Evolutionary conservation across 2,888 invertebrate species (phyloP).

Genomic region (Eledone cirrhosa): DNA sequence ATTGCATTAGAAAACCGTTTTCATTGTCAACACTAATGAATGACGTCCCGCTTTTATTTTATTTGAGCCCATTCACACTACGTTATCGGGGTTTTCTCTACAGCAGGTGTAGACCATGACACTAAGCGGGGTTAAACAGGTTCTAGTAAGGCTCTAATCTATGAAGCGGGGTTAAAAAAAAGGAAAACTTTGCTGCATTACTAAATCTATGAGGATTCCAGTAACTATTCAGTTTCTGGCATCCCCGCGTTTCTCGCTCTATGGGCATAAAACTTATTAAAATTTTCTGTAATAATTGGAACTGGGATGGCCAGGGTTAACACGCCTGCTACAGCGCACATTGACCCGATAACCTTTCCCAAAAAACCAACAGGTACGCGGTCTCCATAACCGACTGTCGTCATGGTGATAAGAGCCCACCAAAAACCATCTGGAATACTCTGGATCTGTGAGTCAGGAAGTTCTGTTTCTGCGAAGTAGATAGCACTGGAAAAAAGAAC

Average conservation of each 20-base stretch:
- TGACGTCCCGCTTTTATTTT: background rate
- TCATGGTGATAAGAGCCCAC: conserved; percentile 68
- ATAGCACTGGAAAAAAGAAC: conserved; percentile 69
- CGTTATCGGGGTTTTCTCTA: background rate
- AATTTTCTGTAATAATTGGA: conserved; percentile 65
- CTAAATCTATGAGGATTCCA: too few relatives aligned
- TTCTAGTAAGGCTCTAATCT: too few relatives aligned
- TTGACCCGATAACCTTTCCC: conserved; percentile 64
- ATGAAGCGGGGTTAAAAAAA: too few relatives aligned
- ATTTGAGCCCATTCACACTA: conserved; percentile 24
- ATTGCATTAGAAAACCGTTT: too few relatives aligned
- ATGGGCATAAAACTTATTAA: conserved; percentile 66
- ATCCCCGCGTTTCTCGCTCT: conserved; percentile 54
- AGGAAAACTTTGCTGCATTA: too few relatives aligned
- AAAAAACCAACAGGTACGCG: conserved; percentile 63
- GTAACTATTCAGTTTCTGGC: conserved; percentile 18
- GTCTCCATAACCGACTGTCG: conserved; percentile 67
- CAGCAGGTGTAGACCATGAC: conserved; percentile 7
- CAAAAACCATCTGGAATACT: conserved; percentile 68
- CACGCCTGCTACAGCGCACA: conserved; percentile 64
- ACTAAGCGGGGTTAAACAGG: background rate
- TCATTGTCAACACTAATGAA: too few relatives aligned
- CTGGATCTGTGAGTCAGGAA: conserved; percentile 61
- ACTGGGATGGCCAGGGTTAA: conserved; percentile 65
- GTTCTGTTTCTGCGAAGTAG: conserved; percentile 68